Percentiles rank a stretch among this genome's conserved stretches.
Conservation (phyloP, 2,888 invertebrate genomes). For the Eupithecia vulgata region DNA sequence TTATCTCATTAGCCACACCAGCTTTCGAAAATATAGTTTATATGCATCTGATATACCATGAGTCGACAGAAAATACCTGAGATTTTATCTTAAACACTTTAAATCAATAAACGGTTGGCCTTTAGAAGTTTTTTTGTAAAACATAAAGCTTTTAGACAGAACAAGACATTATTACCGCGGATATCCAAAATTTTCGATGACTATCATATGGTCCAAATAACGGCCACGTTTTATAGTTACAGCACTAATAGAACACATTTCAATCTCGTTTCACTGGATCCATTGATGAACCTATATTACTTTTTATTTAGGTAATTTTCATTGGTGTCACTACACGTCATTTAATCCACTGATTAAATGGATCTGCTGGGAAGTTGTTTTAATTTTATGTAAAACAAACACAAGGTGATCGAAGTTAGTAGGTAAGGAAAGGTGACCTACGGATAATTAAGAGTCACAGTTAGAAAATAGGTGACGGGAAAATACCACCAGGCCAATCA, state of each 20-base stretch:
- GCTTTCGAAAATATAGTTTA: constrained; percentile 18
- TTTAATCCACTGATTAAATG: no score
- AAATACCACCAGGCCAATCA: no score
- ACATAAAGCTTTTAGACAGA: neutral
- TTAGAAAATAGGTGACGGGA: no score
- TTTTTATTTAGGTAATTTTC: neutral
- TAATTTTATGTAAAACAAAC: neutral
- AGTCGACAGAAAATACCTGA: constrained; percentile 6
- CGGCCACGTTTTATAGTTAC: no score
- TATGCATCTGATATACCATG: neutral
- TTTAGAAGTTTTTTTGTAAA: neutral
- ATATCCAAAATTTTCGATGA: neutral
- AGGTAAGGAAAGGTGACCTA: no score
- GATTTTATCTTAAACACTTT: constrained; percentile 7
- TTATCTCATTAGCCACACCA: constrained; percentile 29
- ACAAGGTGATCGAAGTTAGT: neutral
- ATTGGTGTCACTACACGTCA: no score
- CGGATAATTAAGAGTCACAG: no score
- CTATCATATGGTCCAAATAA: no score
- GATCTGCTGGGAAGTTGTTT: neutral
- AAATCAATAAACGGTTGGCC: neutral
- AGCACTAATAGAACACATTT: no score
- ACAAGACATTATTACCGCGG: no score
- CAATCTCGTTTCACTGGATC: no score
- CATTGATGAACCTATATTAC: no score